Base-by-base conservation (phyloP, 2,888 invertebrate species). In the Xylota sylvarum region DNA sequence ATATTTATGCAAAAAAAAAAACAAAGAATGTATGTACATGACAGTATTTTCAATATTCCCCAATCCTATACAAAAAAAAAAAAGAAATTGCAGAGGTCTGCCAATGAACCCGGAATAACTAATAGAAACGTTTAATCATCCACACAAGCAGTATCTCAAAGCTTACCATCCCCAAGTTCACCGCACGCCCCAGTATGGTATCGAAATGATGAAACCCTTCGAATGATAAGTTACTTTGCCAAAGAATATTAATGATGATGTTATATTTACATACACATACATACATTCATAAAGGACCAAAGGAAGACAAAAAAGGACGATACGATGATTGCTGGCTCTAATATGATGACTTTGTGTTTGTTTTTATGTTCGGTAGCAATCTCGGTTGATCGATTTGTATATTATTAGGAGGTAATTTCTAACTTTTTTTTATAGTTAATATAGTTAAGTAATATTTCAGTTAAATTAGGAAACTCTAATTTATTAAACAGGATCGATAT, bases 211-310 rank as follows among this genome's bases (percentile, higher is more conserved):
- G 40, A 32, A 73, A 67, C 58, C 65, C 56, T 43, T 52, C 73
- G 65, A 65, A 73, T 80, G 80, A 80, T 73, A 58, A 58, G 65
- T 80, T 73, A 73, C 48, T 67, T 58, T 19, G 23, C 60, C 73
- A 40, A 48, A 48, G 73, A 60, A 80, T 73, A 80, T 80, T 65
- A 65, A 80, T 80, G 65, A 43, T 37, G 48, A 50, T 58, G 65
- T 27, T 43, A 4, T 48, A 9, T 48, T 27, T 27, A 27, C 50
- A 50, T 50, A 14, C 23, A 23, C 3, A 23, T 3, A 23, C 23
- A 23, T 23, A 23, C 23, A 3, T 2, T 2, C 23, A 3, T 23
- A 23, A 3, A 2, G 35, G 19, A 2, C 46, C n/a, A 43, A 23
- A 23, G 4, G n/a, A 30, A 35, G 23, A 6, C 1, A 3, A 37